Evolutionary conservation across 2,797 vertebrate genomes (phyloP).

Genomic region (Microhierax caerulescens): DNA sequence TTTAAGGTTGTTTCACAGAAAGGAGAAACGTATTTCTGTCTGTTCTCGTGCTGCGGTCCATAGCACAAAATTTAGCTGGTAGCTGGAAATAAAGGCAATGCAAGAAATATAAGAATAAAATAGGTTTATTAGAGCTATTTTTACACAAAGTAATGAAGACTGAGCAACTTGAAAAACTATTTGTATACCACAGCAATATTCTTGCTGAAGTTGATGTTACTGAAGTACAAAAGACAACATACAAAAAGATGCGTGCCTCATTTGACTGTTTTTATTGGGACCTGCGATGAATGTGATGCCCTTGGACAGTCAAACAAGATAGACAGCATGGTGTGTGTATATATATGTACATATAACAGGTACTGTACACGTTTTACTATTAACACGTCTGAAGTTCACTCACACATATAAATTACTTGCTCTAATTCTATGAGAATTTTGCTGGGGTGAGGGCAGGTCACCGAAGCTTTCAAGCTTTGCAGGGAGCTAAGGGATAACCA

Average conservation of each 20-base stretch:
- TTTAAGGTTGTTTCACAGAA: neutral
- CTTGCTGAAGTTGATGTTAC: conserved; percentile 9
- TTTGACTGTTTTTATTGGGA: conserved; percentile 34
- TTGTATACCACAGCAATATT: conserved; percentile 26
- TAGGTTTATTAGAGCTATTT: conserved; percentile 74
- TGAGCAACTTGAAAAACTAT: conserved; percentile 28
- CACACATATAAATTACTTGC: conserved; percentile 47
- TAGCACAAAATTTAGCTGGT: neutral
- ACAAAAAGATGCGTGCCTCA: conserved; percentile 57
- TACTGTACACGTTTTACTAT: conserved; percentile 42
- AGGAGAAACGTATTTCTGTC: neutral
- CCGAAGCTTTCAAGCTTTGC: conserved; percentile 42
- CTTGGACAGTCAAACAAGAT: conserved; percentile 41
- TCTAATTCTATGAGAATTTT: conserved; percentile 54
- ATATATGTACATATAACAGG: conserved; percentile 35
- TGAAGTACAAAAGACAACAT: conserved; percentile 61
- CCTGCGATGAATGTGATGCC: conserved; percentile 10
- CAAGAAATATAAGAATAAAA: conserved; percentile 71
- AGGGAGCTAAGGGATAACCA: conserved; percentile 8
- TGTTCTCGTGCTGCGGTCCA: neutral
- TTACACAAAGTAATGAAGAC: conserved; percentile 56
- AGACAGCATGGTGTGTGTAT: conserved; percentile 1
- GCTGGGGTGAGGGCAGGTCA: neutral
- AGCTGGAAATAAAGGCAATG: conserved; percentile 16
- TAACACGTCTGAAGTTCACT: conserved; percentile 56